These are phyloP conservation scores for Stenodera caucasica DNA, from an alignment of 2,888 invertebrate species.

Conservation along the genomic window DNA sequence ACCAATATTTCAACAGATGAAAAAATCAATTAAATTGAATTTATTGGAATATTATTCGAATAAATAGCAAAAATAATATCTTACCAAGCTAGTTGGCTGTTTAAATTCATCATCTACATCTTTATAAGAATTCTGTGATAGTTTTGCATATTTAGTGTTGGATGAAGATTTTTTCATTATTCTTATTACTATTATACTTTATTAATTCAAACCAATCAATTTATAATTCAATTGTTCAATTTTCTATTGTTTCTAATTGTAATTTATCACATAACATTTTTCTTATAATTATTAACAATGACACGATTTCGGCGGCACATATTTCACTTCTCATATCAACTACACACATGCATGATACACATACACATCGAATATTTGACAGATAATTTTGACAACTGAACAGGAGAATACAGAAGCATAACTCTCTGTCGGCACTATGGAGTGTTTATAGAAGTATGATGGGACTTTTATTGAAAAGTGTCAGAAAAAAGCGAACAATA, in stretches of 20 bases:
- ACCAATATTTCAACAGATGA: background rate
- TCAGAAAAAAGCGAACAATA: no score
- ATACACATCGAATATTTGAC: background rate
- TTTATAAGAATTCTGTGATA: conserved; percentile 49
- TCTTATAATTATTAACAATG: background rate
- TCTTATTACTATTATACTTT: conserved; percentile 15
- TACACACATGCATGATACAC: background rate
- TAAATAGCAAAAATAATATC: conserved; percentile 6
- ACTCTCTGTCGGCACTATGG: no score
- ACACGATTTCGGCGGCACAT: conserved; percentile 1
- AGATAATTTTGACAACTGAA: background rate
- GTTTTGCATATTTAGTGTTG: conserved; percentile 54
- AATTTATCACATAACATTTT: background rate
- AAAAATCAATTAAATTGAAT: background rate
- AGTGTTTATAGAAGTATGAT: no score
- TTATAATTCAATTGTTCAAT: background rate
- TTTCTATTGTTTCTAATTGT: background rate
- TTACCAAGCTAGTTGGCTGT: conserved; percentile 29
- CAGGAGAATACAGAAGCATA: no score
- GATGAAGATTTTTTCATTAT: conserved; percentile 51
- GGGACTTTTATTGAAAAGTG: no score
- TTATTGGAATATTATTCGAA: background rate
- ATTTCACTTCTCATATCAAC: background rate
- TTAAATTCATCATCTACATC: conserved; percentile 43
- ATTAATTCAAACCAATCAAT: background rate